These are phyloP conservation scores for Campaea margaritaria DNA, from an alignment of 2,888 invertebrate genomes.

Conservation along the genomic window DNA sequence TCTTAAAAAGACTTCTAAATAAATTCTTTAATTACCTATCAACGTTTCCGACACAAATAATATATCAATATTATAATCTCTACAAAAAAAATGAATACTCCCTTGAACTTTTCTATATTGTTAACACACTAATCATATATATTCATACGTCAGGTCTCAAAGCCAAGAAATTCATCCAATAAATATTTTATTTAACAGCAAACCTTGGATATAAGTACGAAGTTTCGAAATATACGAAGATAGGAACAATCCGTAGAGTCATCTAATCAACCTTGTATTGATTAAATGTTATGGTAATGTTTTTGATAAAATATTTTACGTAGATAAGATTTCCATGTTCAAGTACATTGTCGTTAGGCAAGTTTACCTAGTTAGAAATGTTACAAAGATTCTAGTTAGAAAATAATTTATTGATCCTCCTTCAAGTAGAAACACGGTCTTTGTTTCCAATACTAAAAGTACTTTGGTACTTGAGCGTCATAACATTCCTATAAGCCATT, in stretches of 20 bases:
- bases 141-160: conserved; percentile 45
- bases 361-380: too few species aligned
- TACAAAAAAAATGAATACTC: conserved; percentile 39
- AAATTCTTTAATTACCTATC: conserved; percentile 9
- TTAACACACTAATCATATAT: conserved; percentile 48
- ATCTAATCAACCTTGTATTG: conserved; percentile 41
- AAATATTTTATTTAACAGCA: conserved; percentile 48
- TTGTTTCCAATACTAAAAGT: too few species aligned
- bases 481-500: not conserved
- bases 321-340: conserved; percentile 30
- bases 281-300: conserved; percentile 39
- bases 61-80: conserved; percentile 11
- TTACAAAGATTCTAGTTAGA: conserved; percentile 35
- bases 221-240: conserved; percentile 51
- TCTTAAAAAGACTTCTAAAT: conserved; percentile 13
- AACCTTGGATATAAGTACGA: conserved; percentile 53
- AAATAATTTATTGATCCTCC: not conserved
- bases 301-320: conserved; percentile 17
- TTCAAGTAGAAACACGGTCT: too few species aligned
- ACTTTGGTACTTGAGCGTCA: not conserved
- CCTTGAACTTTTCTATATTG: conserved; percentile 58
- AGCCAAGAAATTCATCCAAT: conserved; percentile 46
- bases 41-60: conserved; percentile 19
- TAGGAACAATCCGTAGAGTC: conserved; percentile 35
- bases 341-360: conserved; percentile 20